Evolutionary conservation across 2,113 vertebrate genomes (phyloP), one percentile per base, ranked within the genome.

Genomic region (Oenanthe oenanthe): DNA sequence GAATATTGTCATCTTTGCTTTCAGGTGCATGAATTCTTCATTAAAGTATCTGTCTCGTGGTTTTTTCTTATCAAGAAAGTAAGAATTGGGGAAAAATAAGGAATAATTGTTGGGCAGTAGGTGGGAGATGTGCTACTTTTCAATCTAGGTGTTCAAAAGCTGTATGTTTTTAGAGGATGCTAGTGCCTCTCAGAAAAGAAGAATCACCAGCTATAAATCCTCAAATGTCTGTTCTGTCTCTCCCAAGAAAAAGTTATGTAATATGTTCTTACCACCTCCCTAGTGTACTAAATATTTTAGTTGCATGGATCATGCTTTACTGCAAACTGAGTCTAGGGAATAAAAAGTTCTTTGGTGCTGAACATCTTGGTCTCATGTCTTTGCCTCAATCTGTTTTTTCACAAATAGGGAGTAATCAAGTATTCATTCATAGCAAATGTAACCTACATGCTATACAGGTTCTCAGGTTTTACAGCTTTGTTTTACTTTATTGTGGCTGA

Each of bases 401-500:
- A 83, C 70, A 82, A 85, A 60, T n/a, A 76, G 28, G 20, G 12
- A 66, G 12, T 81, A 75, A 51, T 62, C 38, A 93, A 75, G 24
- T 82, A 73, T 85, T 88, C 13, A 66, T 2, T 90, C 0, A 1
- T 48, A 66, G 42, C 43, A 89, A 84, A 54, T 78, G 17, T 63
- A 93, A n/a, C 34, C 29, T 94, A 17, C 32, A 22, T 20, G 34
- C 28, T 62, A 6, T 72, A 29, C 51, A 62, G 34, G 24, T 83
- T 92, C 81, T 73, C 62, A 58, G 50, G 32, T 67, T 83, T 95
- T 88, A 70, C 56, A 62, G 71, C 75, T 88, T 71, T 82, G 53
- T 89, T 89, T 82, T 82, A 50, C 75, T 93, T 93, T 65, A 72
- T 88, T 88, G 85, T 90, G 88, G 67, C 76, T 88, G 88, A 58